phyloP scores from a whole-genome alignment of 2,113 vertebrate genomes.

The Hemichromis elongatus region DNA sequence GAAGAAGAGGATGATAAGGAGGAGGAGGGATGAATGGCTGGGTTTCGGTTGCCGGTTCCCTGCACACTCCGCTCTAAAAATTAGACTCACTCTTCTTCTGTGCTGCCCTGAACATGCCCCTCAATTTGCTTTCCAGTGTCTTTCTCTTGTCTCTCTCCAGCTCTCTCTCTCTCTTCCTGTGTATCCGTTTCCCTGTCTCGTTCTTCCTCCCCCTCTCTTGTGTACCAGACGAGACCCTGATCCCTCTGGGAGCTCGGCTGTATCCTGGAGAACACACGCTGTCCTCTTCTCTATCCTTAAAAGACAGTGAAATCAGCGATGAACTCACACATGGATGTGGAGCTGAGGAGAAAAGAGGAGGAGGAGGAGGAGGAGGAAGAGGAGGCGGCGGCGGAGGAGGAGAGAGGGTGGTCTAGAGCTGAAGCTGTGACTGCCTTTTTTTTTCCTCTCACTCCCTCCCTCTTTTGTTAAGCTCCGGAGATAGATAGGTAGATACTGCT shows the following conservation, averaged over 20 bases:
- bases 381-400: conserved; percentile 5
- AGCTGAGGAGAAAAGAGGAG: conserved; percentile 38
- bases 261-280: conserved; percentile 61
- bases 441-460: conserved; percentile 40
- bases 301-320: conserved; percentile 62
- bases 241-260: conserved; percentile 59
- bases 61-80: conserved; percentile 56
- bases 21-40: conserved; percentile 40
- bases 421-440: conserved; percentile 60
- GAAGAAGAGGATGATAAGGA: conserved; percentile 25
- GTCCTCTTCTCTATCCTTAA: conserved; percentile 57
- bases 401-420: conserved; percentile 65
- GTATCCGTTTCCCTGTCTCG: conserved; percentile 40
- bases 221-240: conserved; percentile 53
- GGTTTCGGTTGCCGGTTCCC: conserved; percentile 53
- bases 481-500: conserved; percentile 58
- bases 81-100: conserved; percentile 47
- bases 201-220: conserved; percentile 23
- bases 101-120: conserved; percentile 64
- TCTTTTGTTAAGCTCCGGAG: conserved; percentile 66
- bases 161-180: conserved; percentile 40
- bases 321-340: conserved; percentile 65
- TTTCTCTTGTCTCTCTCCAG: conserved; percentile 30
- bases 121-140: conserved; percentile 55
- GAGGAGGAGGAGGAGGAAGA: neutral